Evolutionary conservation across 1,140 invertebrate species (phyloP).

Genomic region (Atopsyche davidsoni): DNA sequence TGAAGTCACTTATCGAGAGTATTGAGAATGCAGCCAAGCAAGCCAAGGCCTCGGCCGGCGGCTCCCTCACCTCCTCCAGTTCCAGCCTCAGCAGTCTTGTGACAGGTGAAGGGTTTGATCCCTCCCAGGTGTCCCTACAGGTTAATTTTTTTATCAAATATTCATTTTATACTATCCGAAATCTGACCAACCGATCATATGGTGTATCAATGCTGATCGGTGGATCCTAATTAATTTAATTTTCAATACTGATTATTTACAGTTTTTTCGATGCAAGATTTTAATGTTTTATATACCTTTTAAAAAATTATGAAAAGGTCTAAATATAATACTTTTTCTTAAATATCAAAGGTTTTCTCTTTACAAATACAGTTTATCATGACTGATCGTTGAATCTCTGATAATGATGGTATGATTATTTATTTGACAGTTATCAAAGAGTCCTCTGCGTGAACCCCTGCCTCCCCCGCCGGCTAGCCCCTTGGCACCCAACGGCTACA

Average conservation of each 20-base stretch:
- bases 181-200: no score
- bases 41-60: constrained; percentile 59
- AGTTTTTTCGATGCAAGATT: no score
- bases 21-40: constrained; percentile 86
- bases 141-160: background rate
- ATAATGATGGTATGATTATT: constrained; percentile 1
- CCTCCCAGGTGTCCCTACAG: constrained; percentile 5
- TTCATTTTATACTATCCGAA: no score
- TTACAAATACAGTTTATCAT: no score
- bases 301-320: no score
- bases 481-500: constrained; percentile 16
- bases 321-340: no score
- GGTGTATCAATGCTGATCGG: no score
- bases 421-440: constrained; percentile 27
- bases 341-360: no score
- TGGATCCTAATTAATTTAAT: no score
- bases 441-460: constrained; percentile 31
- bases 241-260: no score
- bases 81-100: constrained; percentile 41
- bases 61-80: constrained; percentile 35
- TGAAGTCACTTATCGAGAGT: constrained; percentile 83
- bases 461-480: constrained; percentile 5
- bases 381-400: no score
- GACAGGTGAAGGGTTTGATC: constrained; percentile 25
- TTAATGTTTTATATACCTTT: no score